Evolutionary conservation across 2,797 vertebrate species (phyloP).

Genomic region (Remorina albescens): DNA sequence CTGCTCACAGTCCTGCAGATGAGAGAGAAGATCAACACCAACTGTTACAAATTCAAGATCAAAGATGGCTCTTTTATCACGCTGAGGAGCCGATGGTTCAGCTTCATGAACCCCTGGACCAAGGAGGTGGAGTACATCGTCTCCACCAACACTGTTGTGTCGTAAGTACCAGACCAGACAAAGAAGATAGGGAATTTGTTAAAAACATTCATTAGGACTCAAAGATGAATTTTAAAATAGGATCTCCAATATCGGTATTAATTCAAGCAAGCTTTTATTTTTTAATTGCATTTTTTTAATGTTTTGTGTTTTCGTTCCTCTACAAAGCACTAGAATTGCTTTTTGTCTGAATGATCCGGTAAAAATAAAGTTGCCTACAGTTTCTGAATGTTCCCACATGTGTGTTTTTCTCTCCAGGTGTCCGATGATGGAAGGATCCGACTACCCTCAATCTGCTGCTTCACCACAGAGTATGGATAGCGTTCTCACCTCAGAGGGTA

Average conservation of each 20-base stretch:
- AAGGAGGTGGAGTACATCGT: constrained; percentile 99
- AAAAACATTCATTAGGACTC: too few species aligned
- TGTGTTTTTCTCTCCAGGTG: constrained; percentile 80
- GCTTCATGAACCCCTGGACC: constrained; percentile 99
- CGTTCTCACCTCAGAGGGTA: constrained; percentile 91
- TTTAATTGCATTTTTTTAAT: too few species aligned
- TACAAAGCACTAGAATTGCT: too few species aligned
- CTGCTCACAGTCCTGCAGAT: constrained; percentile 92
- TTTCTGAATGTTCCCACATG: neutral
- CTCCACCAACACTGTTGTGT: constrained; percentile 97
- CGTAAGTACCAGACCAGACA: constrained; percentile 86
- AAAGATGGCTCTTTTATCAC: constrained; percentile 99
- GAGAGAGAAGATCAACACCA: constrained; percentile 97
- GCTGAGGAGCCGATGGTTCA: constrained; percentile 97
- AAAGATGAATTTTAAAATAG: too few species aligned
- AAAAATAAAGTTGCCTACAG: too few species aligned
- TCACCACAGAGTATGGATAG: constrained; percentile 97
- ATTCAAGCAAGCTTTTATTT: too few species aligned
- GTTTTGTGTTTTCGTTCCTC: too few species aligned
- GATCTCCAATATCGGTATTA: too few species aligned
- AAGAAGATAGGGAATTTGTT: too few species aligned
- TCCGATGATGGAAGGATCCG: constrained; percentile 89
- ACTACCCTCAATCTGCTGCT: constrained; percentile 90
- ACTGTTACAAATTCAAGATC: constrained; percentile 99
- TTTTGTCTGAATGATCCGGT: too few species aligned